Evolutionary conservation across 2,113 vertebrate species (phyloP), one percentile per base, ranked within the genome.

Genomic region (Polypterus senegalus): DNA sequence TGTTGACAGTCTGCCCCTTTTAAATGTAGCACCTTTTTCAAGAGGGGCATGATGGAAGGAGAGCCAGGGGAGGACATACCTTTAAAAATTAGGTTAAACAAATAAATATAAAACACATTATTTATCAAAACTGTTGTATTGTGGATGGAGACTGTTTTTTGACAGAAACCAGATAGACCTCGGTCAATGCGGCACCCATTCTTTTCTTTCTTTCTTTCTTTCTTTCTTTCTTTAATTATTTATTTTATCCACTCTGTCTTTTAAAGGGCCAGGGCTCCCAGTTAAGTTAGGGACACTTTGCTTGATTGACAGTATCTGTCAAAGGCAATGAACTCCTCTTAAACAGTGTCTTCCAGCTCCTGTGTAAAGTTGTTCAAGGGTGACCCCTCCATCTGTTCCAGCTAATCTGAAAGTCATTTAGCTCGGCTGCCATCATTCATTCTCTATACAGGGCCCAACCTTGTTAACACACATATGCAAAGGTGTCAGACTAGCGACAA

Each of bases 361-460:
- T 88, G 85, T 91, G 89, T 91, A 86, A 85, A 89, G 83, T 87
- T 89, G 88, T 85, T 90, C 83, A 87, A 86, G 84, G 92, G 89
- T 92, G 89, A 92, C 88, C 89, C 81, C 84, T 83, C 89, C 91
- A 91, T 92, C 91, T 92, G 89, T 89, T 91, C 85, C 85, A 82
- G 80, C 85, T 89, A 89, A 91, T 91, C 89, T 92, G 83, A 86
- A 88, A 87, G 84, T 91, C 87, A 90, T 89, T 90, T 85, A 83
- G 81, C 72, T 75, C 76, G 69, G 68, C 51, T 74, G 82, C 77
- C 81, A 77, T 75, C 81, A 86, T 88, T 83, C 49, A 83, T 77
- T 57, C 71, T 63, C 79, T 79, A 83, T 81, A 81, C 78, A 79
- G 77, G 67, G 27, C 80, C 77, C 78, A 82, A 82, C 85, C 83